phyloP scores from a whole-genome alignment of 2,113 vertebrate genomes.

The Psettodes erumei region DNA sequence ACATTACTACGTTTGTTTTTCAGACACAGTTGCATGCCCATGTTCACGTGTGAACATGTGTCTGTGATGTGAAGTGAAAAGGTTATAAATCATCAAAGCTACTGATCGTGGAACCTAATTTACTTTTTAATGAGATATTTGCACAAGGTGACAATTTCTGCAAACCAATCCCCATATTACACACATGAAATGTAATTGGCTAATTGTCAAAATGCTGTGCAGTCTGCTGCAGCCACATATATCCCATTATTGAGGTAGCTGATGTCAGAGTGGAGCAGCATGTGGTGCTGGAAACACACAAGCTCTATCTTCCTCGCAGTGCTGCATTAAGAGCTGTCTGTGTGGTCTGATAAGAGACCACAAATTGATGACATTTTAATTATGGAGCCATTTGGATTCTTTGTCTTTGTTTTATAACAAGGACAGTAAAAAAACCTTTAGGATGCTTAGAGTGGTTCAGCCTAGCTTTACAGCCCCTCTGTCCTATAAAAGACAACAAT shows the following conservation, averaged over 20 bases:
- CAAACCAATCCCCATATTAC: constrained; percentile 60
- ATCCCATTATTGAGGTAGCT: constrained; percentile 68
- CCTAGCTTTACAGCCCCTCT: constrained; percentile 44
- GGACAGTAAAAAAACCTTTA: constrained; percentile 61
- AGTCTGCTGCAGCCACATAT: constrained; percentile 46
- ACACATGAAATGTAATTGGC: constrained; percentile 69
- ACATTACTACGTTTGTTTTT: constrained; percentile 10
- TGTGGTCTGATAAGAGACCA: constrained; percentile 73
- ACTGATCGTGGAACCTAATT: constrained; percentile 71
- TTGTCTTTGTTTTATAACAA: constrained; percentile 69
- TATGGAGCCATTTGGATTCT: constrained; percentile 68
- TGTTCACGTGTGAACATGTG: constrained; percentile 11
- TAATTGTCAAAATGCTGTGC: constrained; percentile 71
- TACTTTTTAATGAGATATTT: constrained; percentile 78
- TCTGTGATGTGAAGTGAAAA: constrained; percentile 31
- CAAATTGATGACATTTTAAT: constrained; percentile 81
- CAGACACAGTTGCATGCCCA: not conserved
- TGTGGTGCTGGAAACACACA: constrained; percentile 33
- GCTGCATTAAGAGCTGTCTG: constrained; percentile 74
- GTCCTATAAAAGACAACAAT: constrained; percentile 53
- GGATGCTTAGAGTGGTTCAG: constrained; percentile 37
- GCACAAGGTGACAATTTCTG: constrained; percentile 44
- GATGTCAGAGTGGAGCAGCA: constrained; percentile 53
- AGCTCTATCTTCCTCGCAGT: constrained; percentile 63
- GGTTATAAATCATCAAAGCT: constrained; percentile 53